Base-by-base conservation (phyloP, 2,113 vertebrate genomes). In the Pheucticus melanocephalus region DNA sequence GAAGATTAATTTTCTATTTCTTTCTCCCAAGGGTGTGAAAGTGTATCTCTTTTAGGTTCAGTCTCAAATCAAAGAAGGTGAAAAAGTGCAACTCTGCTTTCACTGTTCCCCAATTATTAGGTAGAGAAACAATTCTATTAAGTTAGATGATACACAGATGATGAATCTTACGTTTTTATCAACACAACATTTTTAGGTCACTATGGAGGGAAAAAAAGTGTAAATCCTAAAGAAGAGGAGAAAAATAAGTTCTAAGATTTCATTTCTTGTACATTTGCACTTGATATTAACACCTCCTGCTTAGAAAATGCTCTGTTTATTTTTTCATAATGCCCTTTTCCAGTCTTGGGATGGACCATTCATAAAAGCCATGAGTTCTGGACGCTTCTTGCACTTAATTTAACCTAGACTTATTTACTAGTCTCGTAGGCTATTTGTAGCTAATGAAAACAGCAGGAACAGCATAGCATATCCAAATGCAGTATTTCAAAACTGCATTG, bases 1-100 rank as follows among this genome's bases (percentile, higher is more conserved):
- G 53, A 92, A 97, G 93, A 92, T 87, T 91, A 91, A 96, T 94
- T 95, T 88, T 91, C 83, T 64, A 3, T 78, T 91, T 92, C 73
- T 92, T 96, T 95, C 28, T 66, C 56, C 57, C 31, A 77, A 65
- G 77, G 79, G 65, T 61, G 60, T 72, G 65, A 85, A 89, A 95
- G 25, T 57, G 20, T 65, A n/a, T 69, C 37, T 56, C 60, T 91
- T 60, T 51, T 68, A 76, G 21, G 10, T 84, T 70, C 57, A 69
- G 53, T 31, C n/a, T 87, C 69, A 82, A 53, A 83, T 84, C 44
- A 87, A 90, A 90, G 57, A 84, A 71, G 31, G 47, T 53, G 23
- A 40, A 63, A 86, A 90, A 89, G 71, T 20, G 64, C 53, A 42
- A 19, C 65, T 75, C 44, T 68, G 5, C 61, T 89, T 84, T 91